phyloP scores from a whole-genome alignment of 2,888 invertebrate species.

The Napeogenes sylphis region DNA sequence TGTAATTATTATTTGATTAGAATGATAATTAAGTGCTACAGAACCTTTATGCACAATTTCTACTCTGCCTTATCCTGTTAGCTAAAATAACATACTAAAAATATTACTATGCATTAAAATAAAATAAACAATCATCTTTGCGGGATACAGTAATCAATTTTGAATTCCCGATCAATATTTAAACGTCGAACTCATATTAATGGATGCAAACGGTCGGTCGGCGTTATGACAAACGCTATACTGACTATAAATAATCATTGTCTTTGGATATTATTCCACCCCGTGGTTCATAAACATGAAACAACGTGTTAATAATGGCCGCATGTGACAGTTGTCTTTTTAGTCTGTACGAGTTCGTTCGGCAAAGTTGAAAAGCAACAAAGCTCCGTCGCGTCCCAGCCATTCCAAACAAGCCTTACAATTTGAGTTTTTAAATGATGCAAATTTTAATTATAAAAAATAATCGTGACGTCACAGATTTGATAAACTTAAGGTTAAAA shows the following conservation, averaged over 20 bases:
- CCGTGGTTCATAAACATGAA: conserved; percentile 56
- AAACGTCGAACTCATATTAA: conserved; percentile 52
- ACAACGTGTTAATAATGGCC: conserved; percentile 61
- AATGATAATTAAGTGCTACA: no score
- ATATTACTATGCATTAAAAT: conserved; percentile 6
- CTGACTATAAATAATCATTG: conserved; percentile 63
- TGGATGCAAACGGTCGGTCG: conserved; percentile 44
- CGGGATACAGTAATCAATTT: conserved; percentile 39
- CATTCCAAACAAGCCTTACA: conserved; percentile 44
- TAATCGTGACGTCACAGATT: no score
- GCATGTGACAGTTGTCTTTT: conserved; percentile 48
- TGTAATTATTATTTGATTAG: no score
- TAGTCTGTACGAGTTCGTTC: conserved; percentile 41
- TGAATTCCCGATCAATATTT: conserved; percentile 48
- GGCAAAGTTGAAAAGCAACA: conserved; percentile 67
- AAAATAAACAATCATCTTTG: conserved; percentile 17
- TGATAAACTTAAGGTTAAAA: neutral
- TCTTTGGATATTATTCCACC: conserved; percentile 57
- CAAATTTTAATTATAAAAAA: conserved; percentile 8
- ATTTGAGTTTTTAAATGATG: conserved; percentile 17
- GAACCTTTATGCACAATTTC: no score
- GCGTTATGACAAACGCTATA: conserved; percentile 56
- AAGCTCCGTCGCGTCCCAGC: conserved; percentile 59
- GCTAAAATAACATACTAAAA: neutral
- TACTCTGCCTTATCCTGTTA: no score